Evolutionary conservation across 2,113 vertebrate genomes (phyloP).

Genomic region (Ciconia boyciana): DNA sequence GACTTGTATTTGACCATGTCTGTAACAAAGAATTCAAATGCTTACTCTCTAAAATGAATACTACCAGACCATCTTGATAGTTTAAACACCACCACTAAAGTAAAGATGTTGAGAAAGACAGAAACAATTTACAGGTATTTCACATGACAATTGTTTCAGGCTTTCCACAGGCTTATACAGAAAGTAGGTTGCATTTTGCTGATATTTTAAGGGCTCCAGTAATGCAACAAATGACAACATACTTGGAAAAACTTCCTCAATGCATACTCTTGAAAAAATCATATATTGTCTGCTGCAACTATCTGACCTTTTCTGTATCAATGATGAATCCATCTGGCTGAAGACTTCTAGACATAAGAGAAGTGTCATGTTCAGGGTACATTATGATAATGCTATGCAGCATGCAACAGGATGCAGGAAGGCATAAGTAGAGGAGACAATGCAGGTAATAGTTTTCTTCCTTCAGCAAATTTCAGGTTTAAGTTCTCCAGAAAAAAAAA

Average conservation of each 20-base stretch:
- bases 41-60: neutral
- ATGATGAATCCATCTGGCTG: neutral
- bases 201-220: neutral
- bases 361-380: neutral
- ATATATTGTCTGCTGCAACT: neutral
- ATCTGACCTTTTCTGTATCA: neutral
- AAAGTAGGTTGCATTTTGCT: neutral
- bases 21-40: neutral
- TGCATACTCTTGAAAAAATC: neutral
- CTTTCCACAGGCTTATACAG: neutral
- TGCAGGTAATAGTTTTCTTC: neutral
- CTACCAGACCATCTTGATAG: neutral
- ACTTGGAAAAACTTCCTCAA: neutral
- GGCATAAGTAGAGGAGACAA: neutral
- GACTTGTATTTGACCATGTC: neutral
- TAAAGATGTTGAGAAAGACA: neutral
- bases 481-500: neutral
- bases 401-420: neutral
- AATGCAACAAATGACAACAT: neutral
- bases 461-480: neutral
- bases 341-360: neutral
- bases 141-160: neutral
- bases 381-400: neutral
- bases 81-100: neutral
- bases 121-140: neutral